A percentile compares a stretch with the other conserved stretches of the same genome.
phyloP scores from a whole-genome alignment of 1,140 invertebrate species.

The Protaetia brevitarsis region DNA sequence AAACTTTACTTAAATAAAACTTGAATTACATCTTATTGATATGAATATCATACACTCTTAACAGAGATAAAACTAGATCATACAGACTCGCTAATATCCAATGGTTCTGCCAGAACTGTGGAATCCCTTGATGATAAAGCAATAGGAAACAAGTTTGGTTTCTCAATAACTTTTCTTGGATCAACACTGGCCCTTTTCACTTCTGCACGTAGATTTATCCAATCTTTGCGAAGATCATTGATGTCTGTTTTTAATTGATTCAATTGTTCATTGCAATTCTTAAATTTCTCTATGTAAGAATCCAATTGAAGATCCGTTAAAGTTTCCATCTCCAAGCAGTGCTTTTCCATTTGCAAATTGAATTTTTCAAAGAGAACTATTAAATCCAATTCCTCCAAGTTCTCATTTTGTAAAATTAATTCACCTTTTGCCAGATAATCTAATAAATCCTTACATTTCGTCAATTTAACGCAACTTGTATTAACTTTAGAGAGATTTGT shows the following conservation, averaged over 20 bases:
- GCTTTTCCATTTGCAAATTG: background rate
- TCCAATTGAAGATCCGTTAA: background rate
- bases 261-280: slow-evolving; percentile 5
- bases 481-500: slow-evolving; percentile 20
- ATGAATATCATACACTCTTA: too few species aligned
- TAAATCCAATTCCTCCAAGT: slow-evolving; percentile 15
- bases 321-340: slow-evolving; percentile 16
- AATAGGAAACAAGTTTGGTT: background rate
- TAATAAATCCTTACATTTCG: slow-evolving; percentile 20
- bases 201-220: background rate
- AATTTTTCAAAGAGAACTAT: background rate
- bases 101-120: background rate
- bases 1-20: too few species aligned
- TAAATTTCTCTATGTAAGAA: slow-evolving; percentile 2
- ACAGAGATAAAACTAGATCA: background rate
- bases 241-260: background rate
- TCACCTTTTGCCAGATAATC: slow-evolving; percentile 24
- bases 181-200: background rate
- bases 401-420: slow-evolving; percentile 25
- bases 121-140: background rate
- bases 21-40: too few species aligned
- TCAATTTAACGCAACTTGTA: slow-evolving; percentile 24
- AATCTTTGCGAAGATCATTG: background rate
- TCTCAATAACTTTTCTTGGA: background rate
- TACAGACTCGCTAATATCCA: background rate